Percentiles rank a stretch among this genome's conserved stretches.
phyloP scores from a whole-genome alignment of 2,797 vertebrate species.

The Discoglossus pictus region DNA sequence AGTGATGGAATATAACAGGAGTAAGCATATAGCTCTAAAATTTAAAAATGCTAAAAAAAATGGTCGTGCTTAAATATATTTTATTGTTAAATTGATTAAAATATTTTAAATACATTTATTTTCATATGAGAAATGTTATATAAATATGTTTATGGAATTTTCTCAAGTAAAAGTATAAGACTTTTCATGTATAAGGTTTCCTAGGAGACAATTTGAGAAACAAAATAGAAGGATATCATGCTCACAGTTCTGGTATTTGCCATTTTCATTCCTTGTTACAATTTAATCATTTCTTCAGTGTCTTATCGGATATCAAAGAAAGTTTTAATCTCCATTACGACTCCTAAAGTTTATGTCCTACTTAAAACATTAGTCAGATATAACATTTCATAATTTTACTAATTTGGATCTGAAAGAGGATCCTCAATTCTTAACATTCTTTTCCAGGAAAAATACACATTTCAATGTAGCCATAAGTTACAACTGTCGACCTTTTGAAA shows the following conservation, averaged over 20 bases:
- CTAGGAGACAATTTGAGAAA: constrained; percentile 12
- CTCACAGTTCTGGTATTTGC: constrained; percentile 3
- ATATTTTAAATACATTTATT: no score
- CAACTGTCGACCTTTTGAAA: not conserved
- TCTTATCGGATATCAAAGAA: constrained; percentile 29
- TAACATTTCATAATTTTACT: constrained; percentile 21
- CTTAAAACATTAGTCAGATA: constrained; percentile 6
- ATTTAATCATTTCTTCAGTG: constrained; percentile 10
- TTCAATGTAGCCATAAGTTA: constrained; percentile 21
- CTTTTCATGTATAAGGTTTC: no score
- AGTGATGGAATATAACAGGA: no score
- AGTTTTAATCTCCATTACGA: not conserved
- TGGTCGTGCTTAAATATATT: no score
- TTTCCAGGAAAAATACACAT: constrained; percentile 10
- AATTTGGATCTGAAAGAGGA: constrained; percentile 17
- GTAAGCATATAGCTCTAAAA: no score
- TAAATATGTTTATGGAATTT: no score
- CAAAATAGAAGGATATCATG: constrained; percentile 13
- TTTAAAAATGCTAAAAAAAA: no score
- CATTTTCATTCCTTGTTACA: constrained; percentile 16
- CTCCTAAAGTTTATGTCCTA: not conserved
- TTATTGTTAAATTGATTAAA: no score
- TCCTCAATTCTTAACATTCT: constrained; percentile 29
- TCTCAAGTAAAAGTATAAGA: no score
- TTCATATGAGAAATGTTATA: no score